Conservation (phyloP, 2,113 vertebrate genomes). For the Eublepharis macularius region DNA sequence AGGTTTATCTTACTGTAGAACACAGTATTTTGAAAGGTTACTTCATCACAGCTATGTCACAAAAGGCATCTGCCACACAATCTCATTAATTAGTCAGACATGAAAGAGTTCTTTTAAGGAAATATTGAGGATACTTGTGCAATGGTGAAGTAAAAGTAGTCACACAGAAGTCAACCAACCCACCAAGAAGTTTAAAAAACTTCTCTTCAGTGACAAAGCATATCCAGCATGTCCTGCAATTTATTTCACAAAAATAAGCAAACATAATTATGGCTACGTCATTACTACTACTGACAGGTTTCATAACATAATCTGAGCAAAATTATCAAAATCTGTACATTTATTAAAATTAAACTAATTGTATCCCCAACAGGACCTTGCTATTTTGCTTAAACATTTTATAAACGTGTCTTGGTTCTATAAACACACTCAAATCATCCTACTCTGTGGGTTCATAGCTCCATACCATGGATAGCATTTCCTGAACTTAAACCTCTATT, state of each 20-base stretch:
- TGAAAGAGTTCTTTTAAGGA: neutral
- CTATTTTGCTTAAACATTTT: too few relatives aligned
- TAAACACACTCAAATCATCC: too few relatives aligned
- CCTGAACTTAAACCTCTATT: neutral
- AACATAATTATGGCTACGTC: neutral
- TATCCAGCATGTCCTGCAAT: neutral
- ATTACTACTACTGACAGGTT: neutral
- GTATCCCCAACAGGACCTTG: neutral
- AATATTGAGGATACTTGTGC: neutral
- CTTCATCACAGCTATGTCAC: neutral
- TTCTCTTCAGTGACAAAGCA: neutral
- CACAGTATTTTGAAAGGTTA: neutral
- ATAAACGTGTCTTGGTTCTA: too few relatives aligned
- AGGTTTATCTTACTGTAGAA: neutral
- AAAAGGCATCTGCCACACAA: too few relatives aligned
- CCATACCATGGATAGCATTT: neutral
- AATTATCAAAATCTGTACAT: neutral
- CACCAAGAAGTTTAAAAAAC: neutral
- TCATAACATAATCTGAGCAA: neutral
- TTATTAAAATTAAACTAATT: neutral
- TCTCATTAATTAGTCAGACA: neutral
- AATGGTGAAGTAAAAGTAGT: neutral
- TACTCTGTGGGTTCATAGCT: neutral
- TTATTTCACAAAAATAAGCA: neutral
- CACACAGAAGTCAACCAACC: neutral